phyloP scores from a whole-genome alignment of 2,797 vertebrate species.

The Pipistrellus pygmaeus region DNA sequence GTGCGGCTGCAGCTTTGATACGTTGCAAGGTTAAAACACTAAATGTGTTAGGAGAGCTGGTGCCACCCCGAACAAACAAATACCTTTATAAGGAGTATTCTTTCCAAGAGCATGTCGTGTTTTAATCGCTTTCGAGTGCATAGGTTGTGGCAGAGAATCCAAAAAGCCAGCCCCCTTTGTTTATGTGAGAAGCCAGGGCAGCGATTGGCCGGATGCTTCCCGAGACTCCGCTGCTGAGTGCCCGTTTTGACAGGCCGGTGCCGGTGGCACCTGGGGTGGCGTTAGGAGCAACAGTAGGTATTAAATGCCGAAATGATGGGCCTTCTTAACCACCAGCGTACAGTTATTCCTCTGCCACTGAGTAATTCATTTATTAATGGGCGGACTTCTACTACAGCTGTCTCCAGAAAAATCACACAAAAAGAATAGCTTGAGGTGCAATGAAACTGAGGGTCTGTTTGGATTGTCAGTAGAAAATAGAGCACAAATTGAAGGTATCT shows the following conservation, averaged over 20 bases:
- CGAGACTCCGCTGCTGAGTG: not conserved
- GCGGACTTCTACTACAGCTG: slow-evolving; percentile 3
- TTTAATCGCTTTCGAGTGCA: slow-evolving; percentile 25
- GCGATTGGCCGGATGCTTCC: slow-evolving; percentile 15
- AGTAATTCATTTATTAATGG: slow-evolving; percentile 59
- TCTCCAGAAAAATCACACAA: not conserved
- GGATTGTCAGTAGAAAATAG: slow-evolving; percentile 33
- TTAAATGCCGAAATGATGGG: slow-evolving; percentile 63
- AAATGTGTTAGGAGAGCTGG: not conserved
- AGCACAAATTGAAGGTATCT: not conserved
- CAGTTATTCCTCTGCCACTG: slow-evolving; percentile 68
- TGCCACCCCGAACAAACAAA: not conserved
- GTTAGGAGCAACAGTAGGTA: slow-evolving; percentile 47
- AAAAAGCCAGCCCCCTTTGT: not conserved
- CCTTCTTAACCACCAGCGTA: slow-evolving; percentile 56
- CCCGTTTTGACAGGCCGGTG: slow-evolving; percentile 49
- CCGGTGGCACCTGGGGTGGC: slow-evolving; percentile 54
- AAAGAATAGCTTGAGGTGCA: slow-evolving; percentile 17
- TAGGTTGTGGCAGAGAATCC: slow-evolving; percentile 18
- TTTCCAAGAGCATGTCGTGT: not conserved
- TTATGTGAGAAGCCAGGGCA: not conserved
- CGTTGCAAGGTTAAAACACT: not conserved
- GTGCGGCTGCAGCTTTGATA: not conserved
- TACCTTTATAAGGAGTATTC: not conserved
- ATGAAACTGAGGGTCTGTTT: slow-evolving; percentile 8